Percentiles rank a stretch among this genome's conserved stretches.
Evolutionary conservation across 2,797 vertebrate species (phyloP).

Genomic region (Loris lydekkerianus): DNA sequence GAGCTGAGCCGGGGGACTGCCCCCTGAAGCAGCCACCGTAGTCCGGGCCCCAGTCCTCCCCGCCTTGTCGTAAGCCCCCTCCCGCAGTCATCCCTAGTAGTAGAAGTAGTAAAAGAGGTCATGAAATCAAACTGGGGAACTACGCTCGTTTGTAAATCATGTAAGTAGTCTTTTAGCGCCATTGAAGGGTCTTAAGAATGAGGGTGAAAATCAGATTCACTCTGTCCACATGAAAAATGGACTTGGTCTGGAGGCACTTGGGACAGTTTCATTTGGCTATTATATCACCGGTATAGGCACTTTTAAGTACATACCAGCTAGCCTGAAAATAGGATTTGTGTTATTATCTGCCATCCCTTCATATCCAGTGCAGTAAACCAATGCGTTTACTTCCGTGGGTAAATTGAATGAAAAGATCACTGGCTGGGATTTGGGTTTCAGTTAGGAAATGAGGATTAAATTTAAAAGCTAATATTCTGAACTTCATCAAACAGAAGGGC

Average conservation of each 20-base stretch:
- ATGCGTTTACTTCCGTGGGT: not conserved
- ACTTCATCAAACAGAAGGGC: constrained; percentile 33
- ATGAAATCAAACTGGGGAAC: not conserved
- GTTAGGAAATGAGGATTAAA: constrained; percentile 39
- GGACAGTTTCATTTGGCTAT: not conserved
- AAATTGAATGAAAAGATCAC: not conserved
- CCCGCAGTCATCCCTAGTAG: constrained; percentile 81
- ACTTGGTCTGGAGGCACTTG: not conserved
- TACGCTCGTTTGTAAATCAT: not conserved
- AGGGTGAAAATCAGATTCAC: constrained; percentile 48
- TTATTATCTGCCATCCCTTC: not conserved
- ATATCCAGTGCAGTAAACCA: not conserved
- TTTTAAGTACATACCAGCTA: not conserved
- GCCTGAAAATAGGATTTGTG: not conserved
- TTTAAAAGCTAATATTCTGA: constrained; percentile 35
- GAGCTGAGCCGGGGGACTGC: constrained; percentile 77
- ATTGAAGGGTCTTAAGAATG: not conserved
- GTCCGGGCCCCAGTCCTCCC: constrained; percentile 59
- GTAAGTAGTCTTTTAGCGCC: not conserved
- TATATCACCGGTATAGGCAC: not conserved
- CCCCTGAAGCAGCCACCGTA: constrained; percentile 82
- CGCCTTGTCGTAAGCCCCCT: constrained; percentile 74
- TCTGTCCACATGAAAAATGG: not conserved
- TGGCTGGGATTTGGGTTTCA: constrained; percentile 1
- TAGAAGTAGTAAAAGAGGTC: not conserved